Conservation (phyloP, 2,797 vertebrate genomes). For the Borostomias antarcticus region DNA sequence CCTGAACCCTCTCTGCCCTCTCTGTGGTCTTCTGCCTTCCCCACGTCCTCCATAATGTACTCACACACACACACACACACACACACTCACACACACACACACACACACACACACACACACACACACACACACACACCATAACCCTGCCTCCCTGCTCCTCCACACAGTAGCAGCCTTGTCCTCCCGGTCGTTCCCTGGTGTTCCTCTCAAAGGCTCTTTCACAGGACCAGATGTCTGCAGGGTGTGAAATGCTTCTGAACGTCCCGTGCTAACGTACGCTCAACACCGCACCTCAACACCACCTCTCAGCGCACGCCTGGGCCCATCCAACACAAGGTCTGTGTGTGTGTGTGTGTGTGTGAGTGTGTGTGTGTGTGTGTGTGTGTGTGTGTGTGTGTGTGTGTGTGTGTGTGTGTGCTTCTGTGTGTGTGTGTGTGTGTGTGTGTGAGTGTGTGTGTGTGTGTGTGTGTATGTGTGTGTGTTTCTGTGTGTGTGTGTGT, state of each 20-base stretch:
- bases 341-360: slow-evolving; percentile 1
- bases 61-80: too few relatives aligned
- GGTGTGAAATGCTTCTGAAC: slow-evolving; percentile 56
- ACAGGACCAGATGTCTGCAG: slow-evolving; percentile 19
- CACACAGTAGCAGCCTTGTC: slow-evolving; percentile 56
- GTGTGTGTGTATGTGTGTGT: neutral
- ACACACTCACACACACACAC: neutral
- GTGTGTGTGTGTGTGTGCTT: neutral
- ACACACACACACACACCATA: neutral
- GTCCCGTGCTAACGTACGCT: slow-evolving; percentile 32
- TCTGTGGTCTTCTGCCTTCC: neutral
- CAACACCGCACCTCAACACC: slow-evolving; percentile 22
- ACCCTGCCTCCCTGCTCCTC: slow-evolving; percentile 15
- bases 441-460: too few relatives aligned
- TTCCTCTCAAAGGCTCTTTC: slow-evolving; percentile 45
- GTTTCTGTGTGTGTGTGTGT: slow-evolving; percentile 31
- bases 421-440: slow-evolving; percentile 1
- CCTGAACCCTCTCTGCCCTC: neutral
- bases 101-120: neutral
- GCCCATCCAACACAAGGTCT: neutral
- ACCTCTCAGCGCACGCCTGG: neutral
- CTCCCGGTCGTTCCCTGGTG: slow-evolving; percentile 27
- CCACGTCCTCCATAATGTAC: too few relatives aligned
- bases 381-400: slow-evolving; percentile 1
- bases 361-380: slow-evolving; percentile 7